Evolutionary conservation across 2,113 vertebrate genomes (phyloP), one percentile per base, ranked within the genome.

Genomic region (Pterophyllum scalare): DNA sequence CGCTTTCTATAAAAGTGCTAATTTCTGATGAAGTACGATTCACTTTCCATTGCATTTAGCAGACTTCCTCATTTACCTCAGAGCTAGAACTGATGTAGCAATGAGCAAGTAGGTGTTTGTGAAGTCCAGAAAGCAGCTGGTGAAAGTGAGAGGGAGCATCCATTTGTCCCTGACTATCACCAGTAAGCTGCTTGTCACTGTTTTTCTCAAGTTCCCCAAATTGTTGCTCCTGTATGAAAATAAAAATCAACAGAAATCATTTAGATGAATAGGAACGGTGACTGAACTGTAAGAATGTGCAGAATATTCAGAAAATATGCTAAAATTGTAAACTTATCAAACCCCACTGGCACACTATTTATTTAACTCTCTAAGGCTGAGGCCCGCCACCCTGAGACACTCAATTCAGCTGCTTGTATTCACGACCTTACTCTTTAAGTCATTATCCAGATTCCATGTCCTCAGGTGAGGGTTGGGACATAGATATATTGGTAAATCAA

Each of bases 131-230:
- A 74, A 97, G 94, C 60, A 97, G 95, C 85, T 96, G 95, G 88
- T 96, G 96, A 87, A 97, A 96, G 85, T 96, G 96, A 79, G 95
- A 95, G 1, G 96, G 96, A 61, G 95, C 94, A 79, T 95, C 94
- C 10, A 87, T 94, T 87, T 96, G 94, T 85, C 93, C 94, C 81
- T 92, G 93, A 57, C 89, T 86, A 28, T 93, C 92, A 49, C 80
- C 90, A 26, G 81, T 81, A 38, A 94, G 86, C 84, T 96, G 95
- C 87, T 97, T 97, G 83, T 97, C 96, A 31, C 96, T 96, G 94
- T 97, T 97, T 90, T 97, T 97, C 91, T 97, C 96, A 80, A 97
- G 56, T 82, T 97, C 96, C 8, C 96, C 96, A 86, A 96, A 96
- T 2, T 96, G 95, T 28, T 92, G 95, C 74, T 97, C 96, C 96